phyloP scores from a whole-genome alignment of 2,113 vertebrate species.

The Otolemur garnettii region DNA sequence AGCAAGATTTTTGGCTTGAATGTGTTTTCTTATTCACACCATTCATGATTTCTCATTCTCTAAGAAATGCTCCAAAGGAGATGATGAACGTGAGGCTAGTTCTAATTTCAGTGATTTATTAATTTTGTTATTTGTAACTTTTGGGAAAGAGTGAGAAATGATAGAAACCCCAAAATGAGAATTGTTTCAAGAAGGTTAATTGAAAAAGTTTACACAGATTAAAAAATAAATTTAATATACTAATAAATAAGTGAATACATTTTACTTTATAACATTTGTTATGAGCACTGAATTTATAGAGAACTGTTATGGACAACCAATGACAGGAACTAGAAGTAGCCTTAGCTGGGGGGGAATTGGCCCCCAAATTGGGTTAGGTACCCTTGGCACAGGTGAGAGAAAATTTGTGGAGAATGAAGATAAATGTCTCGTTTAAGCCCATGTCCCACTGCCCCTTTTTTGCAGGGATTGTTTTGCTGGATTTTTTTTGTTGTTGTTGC shows the following conservation, averaged over 20 bases:
- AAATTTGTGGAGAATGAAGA: background rate
- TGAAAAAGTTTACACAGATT: background rate
- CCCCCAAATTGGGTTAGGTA: background rate
- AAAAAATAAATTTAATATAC: background rate
- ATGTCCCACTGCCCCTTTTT: fast-evolving
- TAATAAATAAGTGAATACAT: background rate
- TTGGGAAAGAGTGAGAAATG: background rate
- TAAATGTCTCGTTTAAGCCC: background rate
- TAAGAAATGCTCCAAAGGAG: background rate
- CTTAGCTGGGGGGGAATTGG: background rate
- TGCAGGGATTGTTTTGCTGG: background rate
- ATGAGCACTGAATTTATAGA: background rate
- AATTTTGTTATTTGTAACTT: constrained; percentile 35
- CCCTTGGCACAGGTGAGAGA: background rate
- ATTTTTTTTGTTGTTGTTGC: background rate
- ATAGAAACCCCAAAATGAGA: background rate
- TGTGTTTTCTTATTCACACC: background rate
- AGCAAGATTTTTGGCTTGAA: background rate
- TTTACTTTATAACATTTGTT: background rate
- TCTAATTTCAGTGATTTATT: background rate
- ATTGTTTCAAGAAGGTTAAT: background rate
- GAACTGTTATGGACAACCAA: background rate
- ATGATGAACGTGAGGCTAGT: background rate
- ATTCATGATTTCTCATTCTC: background rate
- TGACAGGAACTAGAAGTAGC: background rate